Evolutionary conservation across 2,797 vertebrate species (phyloP), one percentile per base, ranked within the genome.

Genomic region (Mormyrops boulengeri): DNA sequence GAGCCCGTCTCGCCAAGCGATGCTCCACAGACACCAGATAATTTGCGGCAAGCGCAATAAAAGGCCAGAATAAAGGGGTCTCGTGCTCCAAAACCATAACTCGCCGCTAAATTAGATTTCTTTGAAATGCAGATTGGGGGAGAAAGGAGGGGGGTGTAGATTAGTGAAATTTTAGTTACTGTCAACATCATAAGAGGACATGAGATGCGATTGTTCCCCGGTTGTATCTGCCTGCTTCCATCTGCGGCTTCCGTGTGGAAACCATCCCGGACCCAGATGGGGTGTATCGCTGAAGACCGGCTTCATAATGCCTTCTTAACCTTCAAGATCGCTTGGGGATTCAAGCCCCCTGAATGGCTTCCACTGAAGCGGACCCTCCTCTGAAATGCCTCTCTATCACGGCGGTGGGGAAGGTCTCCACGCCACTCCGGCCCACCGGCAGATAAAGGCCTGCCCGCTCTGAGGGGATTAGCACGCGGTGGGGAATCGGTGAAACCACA

Each of bases 131-230:
- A 99, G 98, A 99, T 99, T 97, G 99, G 98, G 96, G 30, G 9
- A 34, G 7, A 38, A 97, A 97, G 95, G 97, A 97, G 99, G 98
- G 98, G 97, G 97, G 95, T 97, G 97, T 97, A 98, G 98, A 99
- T 99, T 99, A 99, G 98, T 97, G 98, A 66, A 98, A 98, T 99
- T 99, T 99, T 99, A 99, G 97, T 97, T 97, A 97, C 98, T 98
- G 98, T 99, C 98, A 99, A 99, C 98, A 99, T 98, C 98, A 98
- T 99, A 99, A 98, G 98, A 99, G 99, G 99, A 99, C 98, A 99
- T 98, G 99, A 88, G 99, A 99, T 98, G 98, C 96, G 97, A 99
- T 99, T 99, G 98, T 99, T 99, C 97, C 94, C 94, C 93, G 94
- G 95, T 95, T 98, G 99, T 99, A 99, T 99, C 98, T 98, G 95